A percentile compares a stretch with the other conserved stretches of the same genome.
phyloP scores from a whole-genome alignment of 2,113 vertebrate species.

The Callospermophilus lateralis region DNA sequence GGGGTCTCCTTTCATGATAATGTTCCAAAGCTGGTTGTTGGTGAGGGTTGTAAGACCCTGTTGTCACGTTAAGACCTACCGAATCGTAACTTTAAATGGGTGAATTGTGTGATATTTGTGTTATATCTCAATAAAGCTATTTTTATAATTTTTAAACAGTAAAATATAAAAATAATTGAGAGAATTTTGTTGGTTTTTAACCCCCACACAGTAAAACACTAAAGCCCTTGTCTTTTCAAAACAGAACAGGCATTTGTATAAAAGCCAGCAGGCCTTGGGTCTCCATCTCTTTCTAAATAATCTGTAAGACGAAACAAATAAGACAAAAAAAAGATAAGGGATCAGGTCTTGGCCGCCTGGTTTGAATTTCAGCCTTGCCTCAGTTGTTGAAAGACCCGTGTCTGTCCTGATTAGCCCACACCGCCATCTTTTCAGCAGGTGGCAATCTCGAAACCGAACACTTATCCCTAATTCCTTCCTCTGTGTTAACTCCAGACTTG shows the following conservation, averaged over 20 bases:
- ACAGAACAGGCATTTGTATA: neutral
- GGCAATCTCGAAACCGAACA: neutral
- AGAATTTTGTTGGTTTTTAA: neutral
- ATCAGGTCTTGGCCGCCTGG: fast-evolving
- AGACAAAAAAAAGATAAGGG: too few relatives aligned
- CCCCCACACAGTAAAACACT: neutral
- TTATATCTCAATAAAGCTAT: neutral
- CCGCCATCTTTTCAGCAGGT: neutral
- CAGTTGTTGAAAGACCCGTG: neutral
- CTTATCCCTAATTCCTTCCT: neutral
- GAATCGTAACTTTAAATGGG: neutral
- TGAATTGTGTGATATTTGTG: neutral
- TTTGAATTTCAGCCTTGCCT: neutral
- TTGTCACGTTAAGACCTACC: neutral
- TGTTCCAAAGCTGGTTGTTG: neutral
- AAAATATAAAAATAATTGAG: neutral
- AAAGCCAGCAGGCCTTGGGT: neutral
- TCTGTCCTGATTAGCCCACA: neutral
- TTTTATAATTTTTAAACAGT: neutral
- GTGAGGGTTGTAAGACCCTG: neutral
- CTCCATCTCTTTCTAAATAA: neutral
- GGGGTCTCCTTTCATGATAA: neutral
- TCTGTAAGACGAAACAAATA: neutral
- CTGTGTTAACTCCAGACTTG: neutral
- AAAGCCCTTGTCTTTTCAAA: neutral